Conservation (phyloP, 1,140 invertebrate genomes). For the Laupala kohalensis region DNA sequence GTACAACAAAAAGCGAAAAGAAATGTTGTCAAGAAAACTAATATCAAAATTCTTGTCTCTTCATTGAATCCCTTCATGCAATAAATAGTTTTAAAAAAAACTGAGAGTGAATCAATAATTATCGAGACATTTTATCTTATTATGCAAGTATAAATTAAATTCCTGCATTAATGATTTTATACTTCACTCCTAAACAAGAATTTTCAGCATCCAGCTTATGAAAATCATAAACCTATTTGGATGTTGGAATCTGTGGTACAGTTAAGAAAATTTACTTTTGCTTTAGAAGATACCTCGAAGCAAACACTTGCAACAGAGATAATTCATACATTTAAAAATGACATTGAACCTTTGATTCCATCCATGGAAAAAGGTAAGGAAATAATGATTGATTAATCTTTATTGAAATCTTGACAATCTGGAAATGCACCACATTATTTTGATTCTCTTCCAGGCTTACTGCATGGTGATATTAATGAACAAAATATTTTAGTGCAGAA, state of each 20-base stretch:
- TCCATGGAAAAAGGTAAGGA: slow-evolving; percentile 39
- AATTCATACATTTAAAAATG: slow-evolving; percentile 47
- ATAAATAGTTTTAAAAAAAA: no score
- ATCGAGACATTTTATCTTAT: no score
- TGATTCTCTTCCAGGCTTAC: slow-evolving; percentile 38
- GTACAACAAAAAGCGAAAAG: no score
- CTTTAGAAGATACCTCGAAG: slow-evolving; percentile 44
- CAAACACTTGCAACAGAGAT: slow-evolving; percentile 45
- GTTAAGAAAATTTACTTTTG: slow-evolving; percentile 53
- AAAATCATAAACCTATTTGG: slow-evolving; percentile 53
- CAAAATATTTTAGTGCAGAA: slow-evolving; percentile 63
- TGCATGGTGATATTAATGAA: slow-evolving; percentile 85
- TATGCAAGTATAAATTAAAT: no score
- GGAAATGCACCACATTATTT: not conserved
- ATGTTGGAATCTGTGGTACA: slow-evolving; percentile 50
- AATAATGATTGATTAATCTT: not conserved
- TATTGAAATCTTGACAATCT: not conserved
- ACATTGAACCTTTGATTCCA: slow-evolving; percentile 40
- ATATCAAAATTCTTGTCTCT: no score
- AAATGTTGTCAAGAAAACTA: no score
- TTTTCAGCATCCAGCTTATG: slow-evolving; percentile 56
- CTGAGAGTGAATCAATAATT: no score
- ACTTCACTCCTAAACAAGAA: no score
- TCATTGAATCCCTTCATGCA: no score
- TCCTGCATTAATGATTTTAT: no score